Conservation (phyloP, 2,797 vertebrate species). For the Arrhamphus sclerolepis region DNA sequence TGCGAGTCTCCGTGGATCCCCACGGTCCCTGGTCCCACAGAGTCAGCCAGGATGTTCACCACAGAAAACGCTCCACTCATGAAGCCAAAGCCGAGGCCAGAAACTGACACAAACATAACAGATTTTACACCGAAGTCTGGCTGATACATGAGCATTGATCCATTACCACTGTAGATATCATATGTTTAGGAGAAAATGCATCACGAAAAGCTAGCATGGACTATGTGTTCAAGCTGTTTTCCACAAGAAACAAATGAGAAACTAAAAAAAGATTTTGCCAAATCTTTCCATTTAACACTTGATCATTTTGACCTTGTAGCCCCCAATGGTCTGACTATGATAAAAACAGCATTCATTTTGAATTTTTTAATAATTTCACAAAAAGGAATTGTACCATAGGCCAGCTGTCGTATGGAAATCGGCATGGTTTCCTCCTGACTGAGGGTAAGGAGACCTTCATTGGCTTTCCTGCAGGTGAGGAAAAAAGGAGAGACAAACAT, state of each 20-base stretch:
- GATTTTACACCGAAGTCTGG: neutral
- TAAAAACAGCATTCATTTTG: no score
- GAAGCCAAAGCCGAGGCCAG: slow-evolving; percentile 88
- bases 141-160: no score
- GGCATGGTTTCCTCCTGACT: slow-evolving; percentile 86
- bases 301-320: no score
- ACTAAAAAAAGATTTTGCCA: no score
- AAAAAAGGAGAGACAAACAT: slow-evolving; percentile 19
- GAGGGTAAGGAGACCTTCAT: slow-evolving; percentile 83
- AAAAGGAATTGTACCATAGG: slow-evolving; percentile 73
- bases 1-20: slow-evolving; percentile 89
- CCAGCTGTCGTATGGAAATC: slow-evolving; percentile 84
- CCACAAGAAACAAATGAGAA: no score
- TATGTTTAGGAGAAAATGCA: no score
- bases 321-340: no score
- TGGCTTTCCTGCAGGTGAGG: slow-evolving; percentile 82
- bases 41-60: slow-evolving; percentile 88
- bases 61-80: slow-evolving; percentile 91
- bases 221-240: no score
- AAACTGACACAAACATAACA: slow-evolving; percentile 70
- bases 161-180: no score
- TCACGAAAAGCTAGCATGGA: no score
- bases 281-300: no score
- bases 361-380: no score
- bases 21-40: slow-evolving; percentile 85